These are phyloP conservation scores for Sus cebifrons DNA, from an alignment of 2,797 vertebrate genomes.

Conservation along the genomic window DNA sequence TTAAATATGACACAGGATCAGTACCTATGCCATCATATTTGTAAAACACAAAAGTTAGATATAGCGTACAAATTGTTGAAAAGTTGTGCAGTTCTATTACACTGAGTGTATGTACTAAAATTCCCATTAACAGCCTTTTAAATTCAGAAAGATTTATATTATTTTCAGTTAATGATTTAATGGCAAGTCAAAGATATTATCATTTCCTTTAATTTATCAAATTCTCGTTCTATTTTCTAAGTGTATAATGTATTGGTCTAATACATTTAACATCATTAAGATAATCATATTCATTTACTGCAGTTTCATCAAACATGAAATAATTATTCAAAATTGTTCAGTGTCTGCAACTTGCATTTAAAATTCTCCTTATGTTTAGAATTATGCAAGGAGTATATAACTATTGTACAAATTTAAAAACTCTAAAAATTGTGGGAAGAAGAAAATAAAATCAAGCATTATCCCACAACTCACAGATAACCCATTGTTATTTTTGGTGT, in stretches of 20 bases:
- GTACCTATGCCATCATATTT: neutral
- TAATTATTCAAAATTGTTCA: constrained; percentile 13
- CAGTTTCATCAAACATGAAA: constrained; percentile 15
- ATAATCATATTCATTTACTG: constrained; percentile 45
- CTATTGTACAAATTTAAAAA: neutral
- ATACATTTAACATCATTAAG: neutral
- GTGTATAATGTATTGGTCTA: neutral
- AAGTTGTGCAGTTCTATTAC: neutral
- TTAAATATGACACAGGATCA: neutral
- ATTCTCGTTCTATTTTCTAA: constrained; percentile 6
- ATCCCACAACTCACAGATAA: neutral
- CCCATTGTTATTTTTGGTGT: neutral
- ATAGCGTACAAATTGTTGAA: neutral
- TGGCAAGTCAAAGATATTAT: neutral
- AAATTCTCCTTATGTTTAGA: constrained; percentile 19
- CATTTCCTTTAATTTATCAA: constrained; percentile 35
- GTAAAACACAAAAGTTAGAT: constrained; percentile 18
- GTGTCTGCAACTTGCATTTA: neutral
- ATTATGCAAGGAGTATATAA: neutral
- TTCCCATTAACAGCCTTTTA: neutral
- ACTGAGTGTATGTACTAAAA: neutral
- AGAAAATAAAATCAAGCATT: constrained; percentile 47
- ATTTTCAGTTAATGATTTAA: constrained; percentile 10
- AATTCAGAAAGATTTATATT: constrained; percentile 37
- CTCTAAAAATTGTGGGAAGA: constrained; percentile 3